Evolutionary conservation across 2,113 vertebrate species (phyloP).

Genomic region (Odocoileus virginianus): DNA sequence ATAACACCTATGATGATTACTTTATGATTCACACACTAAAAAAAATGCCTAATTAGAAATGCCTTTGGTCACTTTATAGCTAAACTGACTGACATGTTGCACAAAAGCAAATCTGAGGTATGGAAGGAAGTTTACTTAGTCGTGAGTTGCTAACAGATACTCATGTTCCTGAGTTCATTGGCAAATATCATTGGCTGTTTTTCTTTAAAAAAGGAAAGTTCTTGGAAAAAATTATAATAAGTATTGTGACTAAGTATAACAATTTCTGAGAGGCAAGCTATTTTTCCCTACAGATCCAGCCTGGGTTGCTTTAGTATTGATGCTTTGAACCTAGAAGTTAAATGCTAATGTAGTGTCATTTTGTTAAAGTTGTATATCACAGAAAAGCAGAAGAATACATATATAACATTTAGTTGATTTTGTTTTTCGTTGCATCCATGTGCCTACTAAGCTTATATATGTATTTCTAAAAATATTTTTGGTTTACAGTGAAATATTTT

Average conservation of each 20-base stretch:
- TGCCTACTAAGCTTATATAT: neutral
- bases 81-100: neutral
- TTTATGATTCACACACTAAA: conserved; percentile 14
- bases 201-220: neutral
- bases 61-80: neutral
- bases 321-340: conserved; percentile 17
- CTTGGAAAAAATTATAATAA: neutral
- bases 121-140: neutral
- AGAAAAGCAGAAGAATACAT: neutral
- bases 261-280: neutral
- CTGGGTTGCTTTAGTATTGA: neutral
- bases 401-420: neutral
- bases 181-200: neutral
- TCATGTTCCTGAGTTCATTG: neutral
- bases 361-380: neutral
- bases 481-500: neutral
- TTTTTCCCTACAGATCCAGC: neutral
- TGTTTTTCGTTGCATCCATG: neutral
- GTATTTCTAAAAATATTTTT: neutral
- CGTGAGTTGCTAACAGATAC: neutral
- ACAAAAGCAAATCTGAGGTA: neutral
- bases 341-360: neutral
- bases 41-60: neutral
- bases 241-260: neutral
- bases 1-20: neutral